Evolutionary conservation across 2,797 vertebrate species (phyloP), one percentile per base, ranked within the genome.

Genomic region (Antrozous pallidus): DNA sequence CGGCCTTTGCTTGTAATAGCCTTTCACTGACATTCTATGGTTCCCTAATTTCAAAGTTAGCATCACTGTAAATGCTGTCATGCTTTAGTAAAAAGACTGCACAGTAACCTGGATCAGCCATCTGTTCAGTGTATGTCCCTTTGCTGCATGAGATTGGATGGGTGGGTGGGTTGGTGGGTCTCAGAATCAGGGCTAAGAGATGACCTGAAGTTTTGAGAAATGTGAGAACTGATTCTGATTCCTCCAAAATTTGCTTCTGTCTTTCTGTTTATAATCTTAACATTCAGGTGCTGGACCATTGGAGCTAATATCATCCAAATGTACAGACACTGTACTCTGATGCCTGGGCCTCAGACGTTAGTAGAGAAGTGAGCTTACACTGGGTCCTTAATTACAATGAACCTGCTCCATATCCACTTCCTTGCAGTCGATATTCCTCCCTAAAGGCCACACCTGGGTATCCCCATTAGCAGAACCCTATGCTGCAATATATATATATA

Each of bases 111-210:
- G 8, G 28, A 8, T 18, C 17, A 38, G 3, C 2, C 24, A 6
- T 22, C 28, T 45, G n/a, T 13, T 78, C 20, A 33, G 26, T 12
- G 36, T 45, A 12, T 3, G 14, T 7, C 33, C 4, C 26, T 13
- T 11, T 38, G 24, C 42, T 31, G 7, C 18, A 10, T 3, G 18
- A 14, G 9, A 1, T 82, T 47, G 61, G 18, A 40, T 38, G 22
- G 6, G 5, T 16, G 2, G 0, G 3, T 2, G 18, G 14, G 14
- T 3, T n/a, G n/a, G 1, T 0, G 33, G 2, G 16, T 42, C 67
- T 67, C 17, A 42, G 40, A 61, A 70, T 16, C 20, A 33, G 42
- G 28, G 18, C n/a, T 42, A 42, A 61, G 40, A 40, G 45, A 22
- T 8, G 2, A 69, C n/a, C 36, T n/a, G 47, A 69, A 70, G 36